Base-by-base conservation (phyloP, 2,113 vertebrate species). In the Misgurnus anguillicaudatus region DNA sequence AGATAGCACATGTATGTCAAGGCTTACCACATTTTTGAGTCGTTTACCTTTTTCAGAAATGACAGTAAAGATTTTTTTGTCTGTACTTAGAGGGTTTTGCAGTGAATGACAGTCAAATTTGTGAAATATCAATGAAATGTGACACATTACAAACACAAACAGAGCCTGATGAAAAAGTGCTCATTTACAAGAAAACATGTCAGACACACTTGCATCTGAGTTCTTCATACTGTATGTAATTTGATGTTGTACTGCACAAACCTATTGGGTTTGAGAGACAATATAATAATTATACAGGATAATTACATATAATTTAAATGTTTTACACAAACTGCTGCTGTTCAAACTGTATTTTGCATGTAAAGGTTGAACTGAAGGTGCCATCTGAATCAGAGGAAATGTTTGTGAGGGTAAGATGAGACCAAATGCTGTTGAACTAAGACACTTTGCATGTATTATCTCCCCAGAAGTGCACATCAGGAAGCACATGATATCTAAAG, bases 401-500 rank as follows among this genome's bases (percentile, higher is more conserved):
- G 51, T 13, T 31, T 6, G 4, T 71, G 48, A 75, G n/a, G 24
- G 24, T 31, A 31, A 31, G 24, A 14, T 31, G 9, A 51, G 41
- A 62, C 11, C 8, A 38, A 58, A 42, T 57, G 41, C 58, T 24
- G 41, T 42, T 73, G 53, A 39, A 61, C 45, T 53, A 21, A 21
- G 55, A 60, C 38, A 42, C 38, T 47, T 67, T 58, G 53, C 16
- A 62, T 67, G 77, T 9, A 69, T 79, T 58, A 39, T 71, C 24
- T 84, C 77, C 55, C 75, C 65, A 62, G 61, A 19, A 8, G 66
- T 38, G 64, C 61, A 19, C 45, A 57, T 65, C 51, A 48, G 66
- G 64, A 80, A 62, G 60, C 69, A 57, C 53, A 7, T 21, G 21
- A 62, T 79, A 80, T 83, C 81, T 67, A 57, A 65, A 74, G 72